Percentiles rank a stretch among this genome's conserved stretches.
phyloP scores from a whole-genome alignment of 2,113 vertebrate species.

The Pituophis catenifer region DNA sequence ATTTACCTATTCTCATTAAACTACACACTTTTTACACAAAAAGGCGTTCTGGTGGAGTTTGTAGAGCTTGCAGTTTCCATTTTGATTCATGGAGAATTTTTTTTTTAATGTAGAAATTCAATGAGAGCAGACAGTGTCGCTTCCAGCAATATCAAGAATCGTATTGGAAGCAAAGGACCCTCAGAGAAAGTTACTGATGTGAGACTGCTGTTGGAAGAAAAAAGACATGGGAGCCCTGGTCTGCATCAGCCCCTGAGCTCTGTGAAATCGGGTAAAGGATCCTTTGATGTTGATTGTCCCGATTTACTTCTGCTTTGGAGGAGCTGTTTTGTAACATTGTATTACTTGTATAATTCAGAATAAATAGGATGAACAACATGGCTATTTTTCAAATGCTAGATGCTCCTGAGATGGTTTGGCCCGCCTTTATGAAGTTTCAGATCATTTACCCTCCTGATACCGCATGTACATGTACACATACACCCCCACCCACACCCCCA shows the following conservation, averaged over 20 bases:
- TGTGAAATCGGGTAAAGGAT: conserved; percentile 79
- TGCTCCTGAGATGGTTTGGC: not conserved
- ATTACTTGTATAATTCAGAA: not conserved
- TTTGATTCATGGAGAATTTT: not conserved
- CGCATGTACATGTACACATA: not conserved
- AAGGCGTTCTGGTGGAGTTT: not conserved
- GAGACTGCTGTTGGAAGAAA: conserved; percentile 90
- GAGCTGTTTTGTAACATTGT: not conserved
- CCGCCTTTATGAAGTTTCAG: not conserved
- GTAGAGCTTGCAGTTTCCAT: not conserved
- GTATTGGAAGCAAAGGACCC: conserved; percentile 82
- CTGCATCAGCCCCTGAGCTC: conserved; percentile 65
- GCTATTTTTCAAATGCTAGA: not conserved
- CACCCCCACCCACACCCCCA: not conserved
- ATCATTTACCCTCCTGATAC: not conserved
- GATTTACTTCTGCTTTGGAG: not conserved
- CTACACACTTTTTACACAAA: not conserved
- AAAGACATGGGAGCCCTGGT: conserved; percentile 78
- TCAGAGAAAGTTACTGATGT: conserved; percentile 85
- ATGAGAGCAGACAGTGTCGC: conserved; percentile 76
- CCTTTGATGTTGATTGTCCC: not conserved
- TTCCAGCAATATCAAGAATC: conserved; percentile 80
- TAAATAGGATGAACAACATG: not conserved
- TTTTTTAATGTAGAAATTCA: conserved; percentile 72
- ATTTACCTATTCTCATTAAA: not conserved